These are phyloP conservation scores for Rhineura floridana DNA, from an alignment of 2,113 vertebrate species.

Conservation along the genomic window DNA sequence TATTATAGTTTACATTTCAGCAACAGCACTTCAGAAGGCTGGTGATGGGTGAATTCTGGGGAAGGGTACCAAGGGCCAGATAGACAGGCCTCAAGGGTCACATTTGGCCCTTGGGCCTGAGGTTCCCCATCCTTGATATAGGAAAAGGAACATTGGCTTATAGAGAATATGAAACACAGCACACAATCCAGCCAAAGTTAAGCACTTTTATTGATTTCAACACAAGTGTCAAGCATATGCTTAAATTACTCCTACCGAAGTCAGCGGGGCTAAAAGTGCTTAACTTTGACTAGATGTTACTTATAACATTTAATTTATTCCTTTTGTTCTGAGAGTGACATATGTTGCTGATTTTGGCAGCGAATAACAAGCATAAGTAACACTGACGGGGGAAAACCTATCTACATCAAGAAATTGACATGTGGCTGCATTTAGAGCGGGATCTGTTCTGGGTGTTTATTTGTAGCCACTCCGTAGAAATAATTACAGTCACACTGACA, in stretches of 20 bases:
- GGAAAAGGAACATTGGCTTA: not conserved
- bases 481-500: not conserved
- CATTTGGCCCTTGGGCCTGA: too few species aligned
- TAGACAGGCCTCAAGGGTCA: too few species aligned
- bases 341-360: slow-evolving; percentile 22
- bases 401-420: slow-evolving; percentile 6
- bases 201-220: not conserved
- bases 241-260: slow-evolving; percentile 8
- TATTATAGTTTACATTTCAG: too few species aligned
- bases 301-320: slow-evolving; percentile 10
- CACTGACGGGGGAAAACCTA: not conserved
- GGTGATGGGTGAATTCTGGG: too few species aligned
- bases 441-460: not conserved
- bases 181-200: not conserved
- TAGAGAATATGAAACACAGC: not conserved
- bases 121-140: not conserved
- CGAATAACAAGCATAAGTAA: slow-evolving; percentile 27
- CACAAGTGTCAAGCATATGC: not conserved
- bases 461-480: not conserved
- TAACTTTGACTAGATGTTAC: not conserved
- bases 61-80: too few species aligned
- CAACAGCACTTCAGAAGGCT: too few species aligned
- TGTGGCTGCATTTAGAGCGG: slow-evolving; percentile 1
- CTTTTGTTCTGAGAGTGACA: not conserved
- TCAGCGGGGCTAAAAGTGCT: not conserved